Evolutionary conservation across 2,797 vertebrate genomes (phyloP).

Genomic region (Artibeus jamaicensis): DNA sequence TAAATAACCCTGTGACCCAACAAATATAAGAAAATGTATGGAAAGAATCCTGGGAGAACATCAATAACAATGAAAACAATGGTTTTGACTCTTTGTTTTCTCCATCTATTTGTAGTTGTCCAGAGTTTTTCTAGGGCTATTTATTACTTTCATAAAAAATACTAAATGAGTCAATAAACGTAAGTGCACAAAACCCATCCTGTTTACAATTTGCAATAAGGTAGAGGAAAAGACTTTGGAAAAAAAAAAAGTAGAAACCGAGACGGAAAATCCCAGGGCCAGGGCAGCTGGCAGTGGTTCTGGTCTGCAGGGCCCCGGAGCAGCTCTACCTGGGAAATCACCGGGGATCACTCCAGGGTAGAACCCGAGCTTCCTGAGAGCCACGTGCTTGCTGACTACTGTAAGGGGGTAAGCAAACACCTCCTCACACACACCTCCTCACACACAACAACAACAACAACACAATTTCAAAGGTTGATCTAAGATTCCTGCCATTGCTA

Average conservation of each 20-base stretch:
- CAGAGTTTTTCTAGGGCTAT: not conserved
- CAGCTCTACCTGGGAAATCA: not conserved
- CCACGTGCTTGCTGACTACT: not conserved
- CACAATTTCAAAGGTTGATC: not conserved
- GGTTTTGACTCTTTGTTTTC: not conserved
- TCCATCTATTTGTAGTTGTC: not conserved
- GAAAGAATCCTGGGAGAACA: not conserved
- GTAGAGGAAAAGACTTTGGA: not conserved
- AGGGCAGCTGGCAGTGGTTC: not conserved
- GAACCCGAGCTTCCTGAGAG: not conserved
- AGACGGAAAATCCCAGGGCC: not conserved
- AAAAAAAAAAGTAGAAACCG: not conserved
- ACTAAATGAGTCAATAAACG: not conserved
- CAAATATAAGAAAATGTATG: not conserved
- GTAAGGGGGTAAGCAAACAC: no score
- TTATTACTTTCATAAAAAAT: not conserved
- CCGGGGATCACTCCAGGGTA: not conserved
- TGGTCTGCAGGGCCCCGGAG: not conserved
- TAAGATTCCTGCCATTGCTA: not conserved
- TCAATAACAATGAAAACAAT: not conserved
- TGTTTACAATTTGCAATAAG: not conserved
- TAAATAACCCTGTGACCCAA: not conserved
- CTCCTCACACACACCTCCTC: no score
- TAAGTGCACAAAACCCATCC: conserved; percentile 14
- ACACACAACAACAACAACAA: not conserved